phyloP scores from a whole-genome alignment of 2,113 vertebrate genomes.

The Myrmecobius fasciatus region DNA sequence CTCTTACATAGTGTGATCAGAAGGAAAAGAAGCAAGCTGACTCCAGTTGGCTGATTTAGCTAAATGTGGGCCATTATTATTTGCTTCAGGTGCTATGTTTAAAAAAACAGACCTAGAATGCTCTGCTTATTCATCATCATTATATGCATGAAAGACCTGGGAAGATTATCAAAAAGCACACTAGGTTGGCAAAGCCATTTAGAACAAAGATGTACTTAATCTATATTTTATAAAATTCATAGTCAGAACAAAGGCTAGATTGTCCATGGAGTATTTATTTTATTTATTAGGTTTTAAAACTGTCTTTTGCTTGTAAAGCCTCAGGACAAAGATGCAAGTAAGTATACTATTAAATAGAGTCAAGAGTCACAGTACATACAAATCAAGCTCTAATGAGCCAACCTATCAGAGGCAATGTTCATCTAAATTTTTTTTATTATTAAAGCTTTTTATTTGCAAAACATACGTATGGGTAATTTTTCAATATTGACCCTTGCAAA shows the following conservation, averaged over 20 bases:
- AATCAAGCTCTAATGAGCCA: background rate
- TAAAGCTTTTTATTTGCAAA: too few relatives aligned
- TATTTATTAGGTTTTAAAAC: constrained; percentile 13
- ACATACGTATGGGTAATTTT: too few relatives aligned
- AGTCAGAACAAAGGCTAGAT: background rate
- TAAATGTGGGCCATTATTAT: background rate
- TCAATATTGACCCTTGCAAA: too few relatives aligned
- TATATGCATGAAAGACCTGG: background rate
- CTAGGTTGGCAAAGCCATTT: background rate
- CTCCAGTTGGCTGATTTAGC: background rate
- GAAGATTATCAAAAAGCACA: background rate
- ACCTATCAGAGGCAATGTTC: background rate
- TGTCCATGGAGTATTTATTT: background rate
- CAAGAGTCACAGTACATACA: background rate
- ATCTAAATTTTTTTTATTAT: background rate
- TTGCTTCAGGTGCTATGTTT: background rate
- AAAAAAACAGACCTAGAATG: background rate
- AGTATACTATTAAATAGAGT: background rate
- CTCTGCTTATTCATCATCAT: background rate
- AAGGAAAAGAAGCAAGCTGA: background rate
- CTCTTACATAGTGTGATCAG: background rate
- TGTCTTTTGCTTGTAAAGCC: background rate
- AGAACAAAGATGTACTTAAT: background rate
- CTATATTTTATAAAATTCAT: background rate
- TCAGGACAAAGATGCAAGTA: background rate